phyloP scores from a whole-genome alignment of 35 echinoderm and acorn worm species.

The Heliocidaris erythrogramma region DNA sequence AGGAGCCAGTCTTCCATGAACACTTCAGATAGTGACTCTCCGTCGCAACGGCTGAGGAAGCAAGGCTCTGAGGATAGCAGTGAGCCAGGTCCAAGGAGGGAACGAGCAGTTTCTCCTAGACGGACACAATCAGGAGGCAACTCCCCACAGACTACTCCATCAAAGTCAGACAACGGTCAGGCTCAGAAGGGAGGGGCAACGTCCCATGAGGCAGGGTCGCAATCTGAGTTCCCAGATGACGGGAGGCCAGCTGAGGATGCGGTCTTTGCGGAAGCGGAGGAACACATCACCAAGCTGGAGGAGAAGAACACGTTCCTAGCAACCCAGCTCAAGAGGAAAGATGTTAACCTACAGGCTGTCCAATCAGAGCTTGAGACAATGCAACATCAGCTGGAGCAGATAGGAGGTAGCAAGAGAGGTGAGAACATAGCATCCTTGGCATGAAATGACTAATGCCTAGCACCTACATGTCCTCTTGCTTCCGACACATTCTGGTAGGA shows the following conservation, averaged over 20 bases:
- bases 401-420: conserved; percentile 79
- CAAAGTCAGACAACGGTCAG: conserved; percentile 28
- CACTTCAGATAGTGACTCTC: conserved; percentile 43
- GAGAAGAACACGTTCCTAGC: conserved; percentile 81
- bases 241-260: neutral
- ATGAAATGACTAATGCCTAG: neutral
- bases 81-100: neutral
- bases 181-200: neutral
- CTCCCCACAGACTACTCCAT: neutral
- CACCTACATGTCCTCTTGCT: neutral
- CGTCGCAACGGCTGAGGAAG: neutral
- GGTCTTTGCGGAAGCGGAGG: conserved; percentile 34
- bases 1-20: conserved; percentile 51
- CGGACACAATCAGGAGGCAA: neutral
- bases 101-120: neutral
- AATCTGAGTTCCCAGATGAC: conserved; percentile 63
- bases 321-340: conserved; percentile 78
- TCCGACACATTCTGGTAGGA: neutral
- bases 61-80: conserved; percentile 22
- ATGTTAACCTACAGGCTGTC: conserved; percentile 80
- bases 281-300: conserved; percentile 67
- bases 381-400: conserved; percentile 83
- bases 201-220: conserved; percentile 64
- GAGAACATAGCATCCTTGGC: neutral
- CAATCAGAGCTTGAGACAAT: conserved; percentile 70